phyloP scores from a whole-genome alignment of 1,140 invertebrate species.

The Heliothis subflexa region DNA sequence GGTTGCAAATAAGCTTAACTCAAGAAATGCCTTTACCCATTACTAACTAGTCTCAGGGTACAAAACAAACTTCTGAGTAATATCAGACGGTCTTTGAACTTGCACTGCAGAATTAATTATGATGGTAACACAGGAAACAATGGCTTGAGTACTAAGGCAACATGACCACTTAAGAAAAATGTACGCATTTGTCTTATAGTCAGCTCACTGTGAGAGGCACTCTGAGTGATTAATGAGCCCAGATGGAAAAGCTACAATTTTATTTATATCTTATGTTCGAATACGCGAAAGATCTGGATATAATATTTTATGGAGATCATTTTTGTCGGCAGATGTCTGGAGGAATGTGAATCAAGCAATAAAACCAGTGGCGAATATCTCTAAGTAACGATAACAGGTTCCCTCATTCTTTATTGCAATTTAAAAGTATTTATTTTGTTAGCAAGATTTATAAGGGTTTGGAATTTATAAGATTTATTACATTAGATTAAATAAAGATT shows the following conservation, averaged over 20 bases:
- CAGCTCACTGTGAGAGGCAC: slow-evolving; percentile 26
- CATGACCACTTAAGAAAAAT: slow-evolving; percentile 44
- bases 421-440: no score
- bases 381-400: no score
- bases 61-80: slow-evolving; percentile 11
- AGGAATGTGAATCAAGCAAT: not conserved
- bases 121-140: slow-evolving; percentile 31
- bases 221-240: slow-evolving; percentile 36
- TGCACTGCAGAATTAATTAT: slow-evolving; percentile 28
- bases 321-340: not conserved
- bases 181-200: slow-evolving; percentile 45
- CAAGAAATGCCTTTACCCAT: no score
- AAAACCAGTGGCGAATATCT: not conserved
- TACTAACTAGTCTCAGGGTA: no score
- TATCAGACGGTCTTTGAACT: slow-evolving; percentile 16
- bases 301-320: slow-evolving; percentile 36
- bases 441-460: no score
- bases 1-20: no score
- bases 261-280: slow-evolving; percentile 41
- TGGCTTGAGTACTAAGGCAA: slow-evolving; percentile 24
- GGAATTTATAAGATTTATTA: no score
- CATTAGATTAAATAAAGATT: no score
- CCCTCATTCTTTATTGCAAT: no score
- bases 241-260: slow-evolving; percentile 41
- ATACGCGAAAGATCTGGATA: slow-evolving; percentile 25